phyloP scores from a whole-genome alignment of 2,113 vertebrate species.

The Mola mola region DNA sequence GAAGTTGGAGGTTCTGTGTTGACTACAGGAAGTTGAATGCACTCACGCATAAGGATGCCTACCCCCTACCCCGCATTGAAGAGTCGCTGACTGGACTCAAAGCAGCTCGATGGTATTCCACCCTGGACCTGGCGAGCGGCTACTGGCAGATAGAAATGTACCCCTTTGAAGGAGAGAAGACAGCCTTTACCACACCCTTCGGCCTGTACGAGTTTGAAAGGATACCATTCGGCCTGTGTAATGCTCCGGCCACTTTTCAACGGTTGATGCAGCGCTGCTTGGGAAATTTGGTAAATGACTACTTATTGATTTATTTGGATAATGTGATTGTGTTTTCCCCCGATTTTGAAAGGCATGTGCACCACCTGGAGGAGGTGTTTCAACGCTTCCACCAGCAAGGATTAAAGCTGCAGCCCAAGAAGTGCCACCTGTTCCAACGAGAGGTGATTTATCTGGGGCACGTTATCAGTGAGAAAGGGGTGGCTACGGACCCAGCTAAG shows the following conservation, averaged over 20 bases:
- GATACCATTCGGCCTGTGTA: constrained; percentile 19
- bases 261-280: constrained; percentile 28
- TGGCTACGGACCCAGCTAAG: constrained; percentile 4
- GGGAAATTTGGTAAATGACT: constrained; percentile 10
- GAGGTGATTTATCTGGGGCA: constrained; percentile 13
- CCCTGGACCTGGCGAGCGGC: constrained; percentile 6
- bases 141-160: constrained; percentile 36
- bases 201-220: constrained; percentile 4
- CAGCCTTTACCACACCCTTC: constrained; percentile 4
- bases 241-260: constrained; percentile 14
- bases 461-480: not conserved
- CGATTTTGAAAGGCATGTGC: constrained; percentile 16
- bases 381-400: not conserved
- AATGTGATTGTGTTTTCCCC: constrained; percentile 20
- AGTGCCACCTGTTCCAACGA: constrained; percentile 8
- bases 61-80: constrained; percentile 10
- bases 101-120: constrained; percentile 6
- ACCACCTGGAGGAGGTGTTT: constrained; percentile 8
- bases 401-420: constrained; percentile 23
- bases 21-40: constrained; percentile 17
- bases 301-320: constrained; percentile 19
- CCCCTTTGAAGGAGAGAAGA: constrained; percentile 13
- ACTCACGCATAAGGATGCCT: constrained; percentile 13
- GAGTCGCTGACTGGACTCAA: constrained; percentile 7
- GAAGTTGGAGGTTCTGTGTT: constrained; percentile 9